Evolutionary conservation across 1,140 invertebrate species (phyloP), one percentile per base, ranked within the genome.

Genomic region (Streblospio benedicti): DNA sequence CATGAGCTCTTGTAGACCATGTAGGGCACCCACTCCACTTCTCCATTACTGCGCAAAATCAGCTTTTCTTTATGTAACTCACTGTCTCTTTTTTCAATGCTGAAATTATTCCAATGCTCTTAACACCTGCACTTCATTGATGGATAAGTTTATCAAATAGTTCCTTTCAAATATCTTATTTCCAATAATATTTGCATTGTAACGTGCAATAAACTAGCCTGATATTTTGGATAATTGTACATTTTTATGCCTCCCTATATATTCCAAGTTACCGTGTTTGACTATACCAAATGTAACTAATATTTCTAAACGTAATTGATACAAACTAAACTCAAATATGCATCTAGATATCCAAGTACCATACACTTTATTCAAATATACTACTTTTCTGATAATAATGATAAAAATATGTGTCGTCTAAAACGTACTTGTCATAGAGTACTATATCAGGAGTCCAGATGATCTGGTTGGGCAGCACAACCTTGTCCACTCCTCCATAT

Each of bases 1-100:
- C 96, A 99, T 68, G 93, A 96, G 81, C 92, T 97, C 80, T 96
- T 97, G 83, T 98, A 97, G 80, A 99, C 97, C 68, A 91, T 92
- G 56, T 95, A 95, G 65, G 95, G 95, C 9, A 98, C 89, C 83
- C 96, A 98, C 61, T 91, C 84, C 78, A 93, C 95, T 69, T 87
- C 91, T 61, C 95, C 96, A 80, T 93, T 93, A 82, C 88, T 87
- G 67, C 86, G 86, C 60, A 97, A 91, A 65, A 98, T 91, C 74
- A 98, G 91, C 81, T 98, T 98, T 62, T 93, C 96, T 9, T 38
- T 9, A n/a, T 38, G 35, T 38, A 38, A 9, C n/a, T 9, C n/a
- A n/a, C n/a, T 38, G 9, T 38, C 35, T n/a, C n/a, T 9, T 9
- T n/a, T 9, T n/a, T 38, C 35, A 38, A n/a, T n/a, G n/a, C 35